Percentiles rank a stretch among this genome's conserved stretches.
Evolutionary conservation across 2,888 invertebrate species (phyloP).

Genomic region (Andricus quercusramuli): DNA sequence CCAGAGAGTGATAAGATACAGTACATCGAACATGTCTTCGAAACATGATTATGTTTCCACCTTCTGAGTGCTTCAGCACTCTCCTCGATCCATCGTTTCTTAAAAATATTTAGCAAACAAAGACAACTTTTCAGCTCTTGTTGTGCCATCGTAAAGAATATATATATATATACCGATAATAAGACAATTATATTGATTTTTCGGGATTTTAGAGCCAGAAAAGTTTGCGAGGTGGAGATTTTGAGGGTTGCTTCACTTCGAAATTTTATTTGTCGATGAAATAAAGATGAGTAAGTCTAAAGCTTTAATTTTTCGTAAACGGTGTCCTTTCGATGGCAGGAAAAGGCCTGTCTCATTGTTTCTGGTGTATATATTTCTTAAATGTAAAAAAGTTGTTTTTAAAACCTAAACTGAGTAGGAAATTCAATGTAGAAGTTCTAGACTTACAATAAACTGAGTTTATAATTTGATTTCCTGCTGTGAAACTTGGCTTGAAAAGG

Average conservation of each 20-base stretch:
- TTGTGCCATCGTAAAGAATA: neutral
- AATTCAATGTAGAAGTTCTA: neutral
- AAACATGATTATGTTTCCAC: slow-evolving; percentile 7
- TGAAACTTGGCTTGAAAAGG: neutral
- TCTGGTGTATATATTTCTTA: neutral
- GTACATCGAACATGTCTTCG: slow-evolving; percentile 28
- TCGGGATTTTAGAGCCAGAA: too few species aligned
- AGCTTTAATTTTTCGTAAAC: neutral
- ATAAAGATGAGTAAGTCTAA: neutral
- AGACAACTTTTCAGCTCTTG: neutral
- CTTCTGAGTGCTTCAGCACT: neutral
- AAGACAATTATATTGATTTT: neutral
- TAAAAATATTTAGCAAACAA: neutral
- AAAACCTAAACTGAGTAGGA: neutral
- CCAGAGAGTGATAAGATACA: neutral
- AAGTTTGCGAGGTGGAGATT: neutral
- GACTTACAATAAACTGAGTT: neutral
- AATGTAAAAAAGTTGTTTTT: neutral
- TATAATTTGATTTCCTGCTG: neutral
- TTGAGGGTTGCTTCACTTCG: neutral
- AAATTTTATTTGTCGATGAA: neutral
- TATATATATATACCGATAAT: neutral
- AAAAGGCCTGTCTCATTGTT: neutral
- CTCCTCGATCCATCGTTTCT: neutral
- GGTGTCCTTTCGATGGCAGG: neutral